Base-by-base conservation (phyloP, 2,113 vertebrate genomes). In the Marmota flaviventris region DNA sequence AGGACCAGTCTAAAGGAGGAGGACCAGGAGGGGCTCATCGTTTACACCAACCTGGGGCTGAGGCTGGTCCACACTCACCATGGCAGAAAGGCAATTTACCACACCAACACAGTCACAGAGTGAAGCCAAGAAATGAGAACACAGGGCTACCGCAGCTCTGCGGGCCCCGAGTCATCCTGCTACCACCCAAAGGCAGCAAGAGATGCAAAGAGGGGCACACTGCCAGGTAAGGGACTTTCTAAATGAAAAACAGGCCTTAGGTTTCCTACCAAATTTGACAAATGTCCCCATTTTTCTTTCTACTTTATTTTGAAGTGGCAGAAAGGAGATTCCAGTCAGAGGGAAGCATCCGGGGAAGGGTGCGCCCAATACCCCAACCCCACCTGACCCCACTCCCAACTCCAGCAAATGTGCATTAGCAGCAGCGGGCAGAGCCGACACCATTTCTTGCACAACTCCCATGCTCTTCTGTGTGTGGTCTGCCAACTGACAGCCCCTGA, bases 341-440 rank as follows among this genome's bases (percentile, higher is more conserved):
- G 85, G 32, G 22, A 67, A 42, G 73, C 29, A 51, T 1, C 16
- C 3, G 8, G 37, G 53, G 39, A 84, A 89, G 78, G 91, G 58
- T 25, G 25, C 39, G 37, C 4, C 1, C 37, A 8, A 16, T 1
- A 13, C 9, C 11, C 0, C 11, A 45, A 17, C 13, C 3, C 8
- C 45, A 45, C 11, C 1, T 14, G 53, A 17, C 17, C 3, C 8
- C 37, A 45, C 42, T 11, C 24, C 70, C 45, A 29, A 12, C 20
- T 20, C n/a, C 1, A 1, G 4, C 4, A 4, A 0, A 3, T 0
- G 3, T 3, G 1, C 37, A 3, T 0, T 22, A 13, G 27, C 0
- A 25, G 37, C 37, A 56, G 7, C 5, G 3, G 39, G 34, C 48
- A 22, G 0, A 34, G 39, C 18, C 18, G 51, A 14, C 0, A 1